A percentile compares a stretch with the other conserved stretches of the same genome.
These are phyloP conservation scores for Terebella lapidaria DNA, from an alignment of 2,888 invertebrate genomes.

Conservation along the genomic window DNA sequence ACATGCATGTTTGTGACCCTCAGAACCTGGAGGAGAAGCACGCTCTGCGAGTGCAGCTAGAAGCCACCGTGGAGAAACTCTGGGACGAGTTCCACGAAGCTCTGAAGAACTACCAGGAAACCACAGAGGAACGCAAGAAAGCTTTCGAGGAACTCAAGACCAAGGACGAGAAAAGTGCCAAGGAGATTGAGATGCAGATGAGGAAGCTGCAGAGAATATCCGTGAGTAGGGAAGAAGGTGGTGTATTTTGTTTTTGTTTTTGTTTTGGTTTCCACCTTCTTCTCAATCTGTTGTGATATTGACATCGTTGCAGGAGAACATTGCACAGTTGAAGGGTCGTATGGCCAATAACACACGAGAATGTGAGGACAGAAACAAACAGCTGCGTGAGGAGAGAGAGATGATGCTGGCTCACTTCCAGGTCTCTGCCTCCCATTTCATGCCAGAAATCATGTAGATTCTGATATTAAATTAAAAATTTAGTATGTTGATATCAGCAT, in stretches of 20 bases:
- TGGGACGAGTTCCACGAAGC: conserved; percentile 49
- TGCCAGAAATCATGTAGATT: conserved; percentile 39
- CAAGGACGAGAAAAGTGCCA: conserved; percentile 51
- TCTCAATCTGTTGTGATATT: background rate
- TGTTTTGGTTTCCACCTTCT: too few species aligned
- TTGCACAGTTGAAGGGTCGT: conserved; percentile 45
- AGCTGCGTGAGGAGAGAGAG: conserved; percentile 50
- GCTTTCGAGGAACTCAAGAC: conserved; percentile 49
- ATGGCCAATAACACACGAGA: conserved; percentile 49
- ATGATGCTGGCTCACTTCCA: conserved; percentile 45
- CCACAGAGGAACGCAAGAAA: conserved; percentile 49
- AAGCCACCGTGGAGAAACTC: conserved; percentile 47
- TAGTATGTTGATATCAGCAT: too few species aligned
- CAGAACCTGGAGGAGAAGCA: conserved; percentile 54
- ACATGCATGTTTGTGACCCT: background rate
- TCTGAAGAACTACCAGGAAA: conserved; percentile 48
- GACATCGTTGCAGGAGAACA: conserved; percentile 49
- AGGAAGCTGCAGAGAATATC: conserved; percentile 49
- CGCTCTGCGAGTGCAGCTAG: conserved; percentile 47
- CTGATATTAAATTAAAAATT: too few species aligned
- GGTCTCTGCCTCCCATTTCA: conserved; percentile 27
- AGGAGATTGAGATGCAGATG: conserved; percentile 53
- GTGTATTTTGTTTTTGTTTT: background rate
- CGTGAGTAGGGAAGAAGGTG: conserved; percentile 40
- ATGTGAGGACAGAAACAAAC: conserved; percentile 50